phyloP scores from a whole-genome alignment of 2,113 vertebrate species.

The Thamnophis sirtalis region DNA sequence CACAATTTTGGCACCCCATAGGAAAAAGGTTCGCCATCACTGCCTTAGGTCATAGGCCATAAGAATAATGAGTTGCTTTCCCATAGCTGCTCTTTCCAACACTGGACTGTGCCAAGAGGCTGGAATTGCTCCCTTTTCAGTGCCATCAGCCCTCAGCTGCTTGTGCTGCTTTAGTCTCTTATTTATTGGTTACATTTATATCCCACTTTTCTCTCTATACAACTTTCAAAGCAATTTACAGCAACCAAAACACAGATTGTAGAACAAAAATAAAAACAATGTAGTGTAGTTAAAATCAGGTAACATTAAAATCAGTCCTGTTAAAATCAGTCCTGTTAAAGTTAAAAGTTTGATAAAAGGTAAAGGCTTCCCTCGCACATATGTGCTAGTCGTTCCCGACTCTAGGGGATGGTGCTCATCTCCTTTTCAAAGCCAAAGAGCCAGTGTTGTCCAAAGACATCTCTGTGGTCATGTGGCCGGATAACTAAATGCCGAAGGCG shows the following conservation, averaged over 20 bases:
- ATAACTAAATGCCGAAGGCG: too few relatives aligned
- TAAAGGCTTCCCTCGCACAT: too few relatives aligned
- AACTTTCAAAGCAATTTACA: background rate
- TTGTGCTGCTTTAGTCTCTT: background rate
- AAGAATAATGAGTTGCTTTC: background rate
- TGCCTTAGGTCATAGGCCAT: background rate
- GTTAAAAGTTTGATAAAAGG: background rate
- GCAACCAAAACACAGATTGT: background rate
- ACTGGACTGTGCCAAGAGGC: background rate
- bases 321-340: background rate
- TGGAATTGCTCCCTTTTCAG: background rate
- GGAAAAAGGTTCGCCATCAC: too few relatives aligned
- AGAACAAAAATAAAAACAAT: background rate
- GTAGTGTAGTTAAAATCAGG: background rate
- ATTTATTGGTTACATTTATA: background rate
- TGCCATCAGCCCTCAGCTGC: background rate
- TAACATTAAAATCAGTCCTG: background rate
- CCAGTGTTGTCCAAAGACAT: too few relatives aligned
- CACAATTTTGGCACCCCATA: too few relatives aligned
- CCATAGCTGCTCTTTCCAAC: background rate
- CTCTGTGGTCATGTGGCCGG: too few relatives aligned
- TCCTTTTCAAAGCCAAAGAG: too few relatives aligned
- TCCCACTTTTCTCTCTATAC: background rate
- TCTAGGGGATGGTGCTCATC: too few relatives aligned
- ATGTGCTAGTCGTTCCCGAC: too few relatives aligned